Evolutionary conservation across 2,888 invertebrate genomes (phyloP), one percentile per base, ranked within the genome.

Genomic region (Galerucella nymphaeae): DNA sequence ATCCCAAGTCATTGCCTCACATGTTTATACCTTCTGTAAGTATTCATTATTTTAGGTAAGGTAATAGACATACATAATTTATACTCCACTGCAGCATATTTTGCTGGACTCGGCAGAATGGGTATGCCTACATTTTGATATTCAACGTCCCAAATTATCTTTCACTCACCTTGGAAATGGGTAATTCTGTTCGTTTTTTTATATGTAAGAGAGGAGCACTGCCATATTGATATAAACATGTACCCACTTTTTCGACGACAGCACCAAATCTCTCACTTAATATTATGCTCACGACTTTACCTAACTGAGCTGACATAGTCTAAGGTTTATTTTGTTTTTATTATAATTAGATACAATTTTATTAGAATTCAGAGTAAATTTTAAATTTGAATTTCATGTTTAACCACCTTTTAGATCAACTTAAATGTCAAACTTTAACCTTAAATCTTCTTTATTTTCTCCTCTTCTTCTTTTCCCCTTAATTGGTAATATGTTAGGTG

Each of bases 261-360:
- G 92, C 90, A 18, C 96, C 96, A 85, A 95, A 96, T 85, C 94
- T 92, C 85, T 96, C 93, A 67, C 89, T 87, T 67, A 96, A 87
- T 80, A 96, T 90, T 71, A 91, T 89, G 1, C 92, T 92, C 78
- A 94, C 91, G 61, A 94, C 88, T 82, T 93, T 91, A 6, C 93
- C 92, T 75, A 91, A 89, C 81, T 92, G 91, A 73, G 90, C 87
- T 13, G 94, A 93, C 95, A 95, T 95, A 81, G 72, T 85, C 30
- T 45, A 13, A 13, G 10, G 30, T 30, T 30, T 30, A 6, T 30
- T 30, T 8, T 30, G 30, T 30, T 30, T 0, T 30, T 30, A 30
- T 30, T 30, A 30, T 30, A 30, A 30, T 30, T 30, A 30, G 30
- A 30, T 30, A 30, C 30, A 30, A 30, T n/a, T n/a, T n/a, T n/a